Base-by-base conservation (phyloP, 2,113 vertebrate species). In the Myrmecophaga tridactyla region DNA sequence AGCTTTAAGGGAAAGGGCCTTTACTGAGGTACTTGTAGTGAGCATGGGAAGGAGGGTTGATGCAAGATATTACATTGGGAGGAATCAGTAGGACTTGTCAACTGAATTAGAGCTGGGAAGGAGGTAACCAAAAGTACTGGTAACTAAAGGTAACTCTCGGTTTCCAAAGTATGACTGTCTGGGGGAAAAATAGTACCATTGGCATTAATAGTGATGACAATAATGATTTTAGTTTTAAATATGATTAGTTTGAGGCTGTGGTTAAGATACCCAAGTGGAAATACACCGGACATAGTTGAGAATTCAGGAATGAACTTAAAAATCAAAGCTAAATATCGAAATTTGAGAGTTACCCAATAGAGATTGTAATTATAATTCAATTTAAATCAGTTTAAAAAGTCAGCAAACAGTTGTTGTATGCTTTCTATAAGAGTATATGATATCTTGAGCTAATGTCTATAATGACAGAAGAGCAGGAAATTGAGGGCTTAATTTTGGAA, bases 401-500 rank as follows among this genome's bases (percentile, higher is more conserved):
- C 15, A 80, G 46, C 27, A 76, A 92, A 51, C n/a, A 90, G 14
- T 70, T 81, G 67, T 29, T 13, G 0, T 43, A 46, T 81, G 21
- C 25, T 73, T 72, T 73, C 85, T 41, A 1, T 70, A 56, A 65
- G 27, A 78, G 31, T 20, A 34, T 51, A 41, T 78, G 43, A n/a
- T 94, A 39, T 36, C 67, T 75, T n/a, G 43, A 84, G 43, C 1
- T 41, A 72, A 62, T 17, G 8, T 46, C 18, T 36, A 20, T 78
- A 62, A 7, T 53, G 23, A 73, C 25, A 92, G 76, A 92, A 92
- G 53, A 94, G 21, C 25, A 41, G 27, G 78, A 18, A 39, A 31
- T 76, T 83, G 88, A 72, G n/a, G 70, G 87, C 51, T 60, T 82
- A 80, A 82, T 48, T 62, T 86, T 80, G 82, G 39, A 83, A n/a